Evolutionary conservation across 2,797 vertebrate species (phyloP).

Genomic region (Poeciliopsis infans): DNA sequence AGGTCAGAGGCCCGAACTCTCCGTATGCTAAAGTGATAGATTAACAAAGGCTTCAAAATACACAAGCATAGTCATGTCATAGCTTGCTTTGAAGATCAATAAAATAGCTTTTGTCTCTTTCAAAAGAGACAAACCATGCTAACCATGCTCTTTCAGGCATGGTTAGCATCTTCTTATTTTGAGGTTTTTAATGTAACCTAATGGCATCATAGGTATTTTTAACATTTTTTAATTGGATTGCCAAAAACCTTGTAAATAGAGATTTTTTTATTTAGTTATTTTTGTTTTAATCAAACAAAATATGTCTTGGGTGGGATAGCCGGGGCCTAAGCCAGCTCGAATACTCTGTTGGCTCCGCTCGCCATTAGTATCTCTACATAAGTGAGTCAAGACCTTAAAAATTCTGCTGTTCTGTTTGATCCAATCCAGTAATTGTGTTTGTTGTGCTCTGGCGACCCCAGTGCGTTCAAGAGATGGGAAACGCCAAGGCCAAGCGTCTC

Average conservation of each 20-base stretch:
- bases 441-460: slow-evolving; percentile 59
- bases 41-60: not conserved
- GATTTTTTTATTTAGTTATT: too few relatives aligned
- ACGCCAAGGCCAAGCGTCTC: slow-evolving; percentile 93
- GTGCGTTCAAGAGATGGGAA: slow-evolving; percentile 98
- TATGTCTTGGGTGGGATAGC: not conserved
- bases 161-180: too few relatives aligned
- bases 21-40: not conserved
- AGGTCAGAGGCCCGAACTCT: slow-evolving; percentile 78
- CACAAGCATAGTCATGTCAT: not conserved
- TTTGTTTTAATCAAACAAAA: not conserved
- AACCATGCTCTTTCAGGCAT: too few relatives aligned
- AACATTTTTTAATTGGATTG: too few relatives aligned
- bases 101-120: not conserved
- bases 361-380: not conserved
- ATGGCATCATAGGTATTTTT: too few relatives aligned
- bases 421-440: not conserved
- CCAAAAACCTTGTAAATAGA: too few relatives aligned
- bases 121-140: too few relatives aligned
- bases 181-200: too few relatives aligned
- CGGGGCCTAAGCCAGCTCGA: not conserved
- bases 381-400: not conserved
- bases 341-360: not conserved
- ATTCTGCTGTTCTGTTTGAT: not conserved
- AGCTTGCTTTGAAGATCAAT: not conserved